phyloP scores from a whole-genome alignment of 2,113 vertebrate genomes.

The Pipa parva region DNA sequence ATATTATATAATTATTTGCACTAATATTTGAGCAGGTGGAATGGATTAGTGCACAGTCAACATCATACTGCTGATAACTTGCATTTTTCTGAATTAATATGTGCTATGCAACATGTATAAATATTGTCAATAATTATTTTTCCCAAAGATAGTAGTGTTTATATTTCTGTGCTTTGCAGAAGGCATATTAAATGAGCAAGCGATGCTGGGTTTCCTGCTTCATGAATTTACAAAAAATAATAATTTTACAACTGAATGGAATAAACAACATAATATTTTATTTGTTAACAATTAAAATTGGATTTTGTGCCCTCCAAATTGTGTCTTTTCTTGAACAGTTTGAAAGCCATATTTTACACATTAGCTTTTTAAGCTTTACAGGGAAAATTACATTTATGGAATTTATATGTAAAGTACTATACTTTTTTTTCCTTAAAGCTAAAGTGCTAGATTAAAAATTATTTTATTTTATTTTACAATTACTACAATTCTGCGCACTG shows the following conservation, averaged over 20 bases:
- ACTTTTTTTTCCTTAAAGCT: too few relatives aligned
- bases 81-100: constrained; percentile 77
- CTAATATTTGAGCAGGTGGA: constrained; percentile 98
- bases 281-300: constrained; percentile 29
- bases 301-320: neutral
- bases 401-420: too few relatives aligned
- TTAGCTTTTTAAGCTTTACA: neutral
- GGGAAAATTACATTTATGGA: neutral
- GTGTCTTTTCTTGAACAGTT: neutral
- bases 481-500: too few relatives aligned
- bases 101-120: constrained; percentile 77
- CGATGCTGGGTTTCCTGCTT: constrained; percentile 51
- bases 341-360: neutral
- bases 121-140: constrained; percentile 73
- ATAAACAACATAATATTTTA: constrained; percentile 30
- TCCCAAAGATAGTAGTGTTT: constrained; percentile 68
- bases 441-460: too few relatives aligned
- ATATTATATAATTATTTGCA: constrained; percentile 77
- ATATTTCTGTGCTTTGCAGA: constrained; percentile 63
- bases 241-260: constrained; percentile 12
- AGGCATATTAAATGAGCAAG: constrained; percentile 53
- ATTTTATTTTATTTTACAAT: too few relatives aligned
- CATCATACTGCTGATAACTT: constrained; percentile 76
- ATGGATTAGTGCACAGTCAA: constrained; percentile 97
- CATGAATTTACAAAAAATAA: constrained; percentile 48